phyloP scores from a whole-genome alignment of 2,888 invertebrate species.

The Lysandra bellargus region DNA sequence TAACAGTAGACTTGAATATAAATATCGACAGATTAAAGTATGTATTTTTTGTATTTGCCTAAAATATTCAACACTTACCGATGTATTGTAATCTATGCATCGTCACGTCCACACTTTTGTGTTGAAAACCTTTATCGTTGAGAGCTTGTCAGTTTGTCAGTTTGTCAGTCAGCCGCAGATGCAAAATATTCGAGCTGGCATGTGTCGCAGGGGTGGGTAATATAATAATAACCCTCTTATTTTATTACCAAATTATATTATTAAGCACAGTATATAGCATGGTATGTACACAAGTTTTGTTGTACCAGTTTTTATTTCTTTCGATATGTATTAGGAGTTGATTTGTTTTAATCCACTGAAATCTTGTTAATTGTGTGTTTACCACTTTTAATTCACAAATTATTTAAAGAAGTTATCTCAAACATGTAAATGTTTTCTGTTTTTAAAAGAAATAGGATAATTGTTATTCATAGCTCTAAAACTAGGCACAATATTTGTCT shows the following conservation, averaged over 20 bases:
- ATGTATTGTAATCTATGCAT: neutral
- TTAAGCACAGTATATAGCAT: slow-evolving; percentile 57
- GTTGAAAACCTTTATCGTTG: neutral
- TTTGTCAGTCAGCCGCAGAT: slow-evolving; percentile 3
- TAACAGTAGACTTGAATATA: too few species aligned
- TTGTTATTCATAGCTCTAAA: too few species aligned
- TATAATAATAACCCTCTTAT: slow-evolving; percentile 1
- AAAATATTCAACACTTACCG: neutral
- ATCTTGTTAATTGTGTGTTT: too few species aligned
- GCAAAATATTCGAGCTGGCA: neutral
- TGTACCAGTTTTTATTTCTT: neutral
- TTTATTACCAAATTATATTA: slow-evolving; percentile 49
- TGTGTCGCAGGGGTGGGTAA: neutral
- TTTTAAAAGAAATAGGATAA: too few species aligned
- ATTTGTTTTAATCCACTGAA: too few species aligned
- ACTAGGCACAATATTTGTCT: too few species aligned
- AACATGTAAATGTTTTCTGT: too few species aligned
- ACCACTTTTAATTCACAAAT: too few species aligned
- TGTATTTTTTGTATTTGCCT: neutral
- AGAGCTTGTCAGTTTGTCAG: slow-evolving; percentile 13
- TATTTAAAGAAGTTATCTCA: too few species aligned
- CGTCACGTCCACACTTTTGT: neutral
- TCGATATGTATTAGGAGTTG: neutral
- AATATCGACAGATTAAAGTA: too few species aligned
- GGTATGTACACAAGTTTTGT: slow-evolving; percentile 9